Conservation (phyloP, 2,888 invertebrate species). For the Nowickia ferox region DNA sequence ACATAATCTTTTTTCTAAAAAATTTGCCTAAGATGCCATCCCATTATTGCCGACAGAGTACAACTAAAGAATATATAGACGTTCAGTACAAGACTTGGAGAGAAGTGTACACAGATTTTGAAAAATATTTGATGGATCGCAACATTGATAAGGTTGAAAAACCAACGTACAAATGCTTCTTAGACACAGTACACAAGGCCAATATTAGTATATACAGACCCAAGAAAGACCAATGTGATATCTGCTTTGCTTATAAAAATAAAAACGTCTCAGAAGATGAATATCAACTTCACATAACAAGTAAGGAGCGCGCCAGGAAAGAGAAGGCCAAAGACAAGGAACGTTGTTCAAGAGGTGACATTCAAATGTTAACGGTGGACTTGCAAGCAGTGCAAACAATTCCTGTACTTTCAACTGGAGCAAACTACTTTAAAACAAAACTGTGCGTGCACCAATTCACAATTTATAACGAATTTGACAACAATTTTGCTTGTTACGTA, state of each 20-base stretch:
- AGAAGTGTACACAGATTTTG: conserved; percentile 59
- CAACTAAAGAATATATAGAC: conserved; percentile 62
- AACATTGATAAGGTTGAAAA: conserved; percentile 12
- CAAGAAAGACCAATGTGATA: conserved; percentile 64
- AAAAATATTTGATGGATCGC: conserved; percentile 51
- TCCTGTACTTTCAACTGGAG: conserved; percentile 16
- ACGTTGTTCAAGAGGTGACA: conserved; percentile 65
- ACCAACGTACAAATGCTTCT: conserved; percentile 38
- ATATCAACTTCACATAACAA: conserved; percentile 63
- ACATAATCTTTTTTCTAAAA: conserved; percentile 28
- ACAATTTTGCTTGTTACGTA: conserved; percentile 63
- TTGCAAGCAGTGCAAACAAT: conserved; percentile 52
- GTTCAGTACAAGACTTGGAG: conserved; percentile 59
- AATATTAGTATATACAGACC: conserved; percentile 66
- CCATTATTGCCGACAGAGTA: conserved; percentile 32
- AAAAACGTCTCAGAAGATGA: conserved; percentile 61
- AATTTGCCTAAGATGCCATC: conserved; percentile 17
- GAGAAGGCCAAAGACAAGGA: conserved; percentile 66
- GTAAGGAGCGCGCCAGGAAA: conserved; percentile 67
- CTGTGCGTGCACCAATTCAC: conserved; percentile 65
- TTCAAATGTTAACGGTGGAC: conserved; percentile 62
- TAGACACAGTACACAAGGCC: conserved; percentile 61
- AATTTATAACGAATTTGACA: too few relatives aligned
- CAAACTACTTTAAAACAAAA: conserved; percentile 25
- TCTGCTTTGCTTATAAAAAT: conserved; percentile 59